Evolutionary conservation across 1,140 invertebrate species (phyloP).

Genomic region (Gonioctena quinquepunctata): DNA sequence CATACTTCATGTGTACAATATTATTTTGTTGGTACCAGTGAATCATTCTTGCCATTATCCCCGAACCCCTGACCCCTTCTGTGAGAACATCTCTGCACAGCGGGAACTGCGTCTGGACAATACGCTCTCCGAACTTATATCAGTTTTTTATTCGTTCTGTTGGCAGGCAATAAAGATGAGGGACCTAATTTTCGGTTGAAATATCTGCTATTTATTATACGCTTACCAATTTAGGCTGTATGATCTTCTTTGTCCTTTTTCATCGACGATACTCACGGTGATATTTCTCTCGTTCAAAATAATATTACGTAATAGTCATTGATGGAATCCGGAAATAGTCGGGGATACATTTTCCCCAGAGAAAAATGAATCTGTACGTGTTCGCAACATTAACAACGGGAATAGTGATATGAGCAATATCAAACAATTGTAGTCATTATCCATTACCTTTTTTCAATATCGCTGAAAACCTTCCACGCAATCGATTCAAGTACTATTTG

Average conservation of each 20-base stretch:
- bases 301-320: too few species aligned
- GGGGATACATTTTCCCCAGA: too few species aligned
- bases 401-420: too few species aligned
- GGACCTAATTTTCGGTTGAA: slow-evolving; percentile 48
- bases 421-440: too few species aligned
- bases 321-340: too few species aligned
- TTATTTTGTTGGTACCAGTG: slow-evolving; percentile 44
- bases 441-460: too few species aligned
- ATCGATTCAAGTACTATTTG: too few species aligned
- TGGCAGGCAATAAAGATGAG: slow-evolving; percentile 50
- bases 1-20: slow-evolving; percentile 38
- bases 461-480: too few species aligned
- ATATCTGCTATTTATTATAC: slow-evolving; percentile 33
- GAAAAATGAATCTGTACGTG: too few species aligned
- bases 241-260: background rate
- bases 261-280: too few species aligned
- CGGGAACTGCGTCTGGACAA: slow-evolving; percentile 44
- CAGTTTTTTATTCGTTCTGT: slow-evolving; percentile 46
- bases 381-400: too few species aligned
- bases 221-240: background rate
- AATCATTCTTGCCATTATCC: slow-evolving; percentile 32
- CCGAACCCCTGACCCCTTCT: slow-evolving; percentile 24
- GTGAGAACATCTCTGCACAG: slow-evolving; percentile 38
- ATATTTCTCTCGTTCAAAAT: too few species aligned
- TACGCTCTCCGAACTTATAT: slow-evolving; percentile 41